Evolutionary conservation across 2,888 invertebrate genomes (phyloP), one percentile per base, ranked within the genome.

Genomic region (Girardia tigrina): DNA sequence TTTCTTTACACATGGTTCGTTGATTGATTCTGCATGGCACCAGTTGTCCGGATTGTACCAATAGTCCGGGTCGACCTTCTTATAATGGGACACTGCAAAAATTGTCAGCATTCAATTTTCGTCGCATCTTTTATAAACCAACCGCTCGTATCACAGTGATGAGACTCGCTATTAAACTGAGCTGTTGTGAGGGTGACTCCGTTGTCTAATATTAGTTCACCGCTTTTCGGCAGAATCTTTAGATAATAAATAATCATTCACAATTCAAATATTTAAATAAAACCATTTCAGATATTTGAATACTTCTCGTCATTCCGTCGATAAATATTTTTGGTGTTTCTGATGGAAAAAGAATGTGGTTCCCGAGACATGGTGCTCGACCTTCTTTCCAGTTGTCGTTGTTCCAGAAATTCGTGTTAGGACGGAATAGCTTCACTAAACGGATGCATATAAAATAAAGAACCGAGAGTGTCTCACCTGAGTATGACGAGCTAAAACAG

Each of bases 341-440:
- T 56, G n/a, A 20, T 6, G 56, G 56, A n/a, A 56, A 56, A 20
- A 56, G 6, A n/a, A 56, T 20, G 23, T 56, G 56, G 23, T 56
- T 56, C 6, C 56, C 56, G n/a, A 23, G n/a, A n/a, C 56, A 56
- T 56, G 56, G 56, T 23, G 23, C 4, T 56, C 23, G 56, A n/a
- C 2, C n/a, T 56, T 56, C 56, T n/a, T 56, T 56, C 56, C 56
- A 56, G 23, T 56, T 56, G 8, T 56, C 23, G 4, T n/a, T 56
- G 23, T 56, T 56, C 2, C 6, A 4, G 23, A 56, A 56, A 56
- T 56, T 56, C 4, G 56, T 56, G 23, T 56, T 56, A 2, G 56
- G 56, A 56, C n/a, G 4, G 56, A 56, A 56, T 56, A 56, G n/a
- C n/a, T 56, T 56, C n/a, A 56, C 56, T 56, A 16, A 56, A 56